A percentile compares a stretch with the other conserved stretches of the same genome.
Evolutionary conservation across 92 coral and sea anemone genomes (phyloP).

Genomic region (Epizoanthus illoricatus): DNA sequence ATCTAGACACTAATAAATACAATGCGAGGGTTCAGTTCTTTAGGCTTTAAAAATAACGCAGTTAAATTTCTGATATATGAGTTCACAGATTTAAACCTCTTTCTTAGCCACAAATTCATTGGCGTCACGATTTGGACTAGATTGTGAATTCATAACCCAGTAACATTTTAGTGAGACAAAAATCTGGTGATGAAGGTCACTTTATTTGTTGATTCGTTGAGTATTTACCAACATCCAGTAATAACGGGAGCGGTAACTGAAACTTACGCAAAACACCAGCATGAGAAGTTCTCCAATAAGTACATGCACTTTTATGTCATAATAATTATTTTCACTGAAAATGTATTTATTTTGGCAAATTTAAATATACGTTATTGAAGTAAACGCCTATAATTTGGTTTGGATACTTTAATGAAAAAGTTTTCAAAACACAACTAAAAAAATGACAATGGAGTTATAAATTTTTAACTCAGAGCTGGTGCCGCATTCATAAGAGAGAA

Average conservation of each 20-base stretch:
- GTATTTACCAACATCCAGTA: neutral
- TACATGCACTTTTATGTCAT: neutral
- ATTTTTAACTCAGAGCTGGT: conserved; percentile 21
- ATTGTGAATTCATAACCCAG: conserved; percentile 9
- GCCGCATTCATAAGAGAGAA: conserved; percentile 16
- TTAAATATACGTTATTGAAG: neutral
- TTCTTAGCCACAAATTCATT: too few species aligned
- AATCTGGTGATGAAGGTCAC: neutral
- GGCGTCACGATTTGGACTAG: too few species aligned
- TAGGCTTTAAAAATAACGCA: too few species aligned
- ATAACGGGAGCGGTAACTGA: neutral
- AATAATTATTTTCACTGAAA: neutral
- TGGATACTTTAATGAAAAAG: conserved; percentile 20
- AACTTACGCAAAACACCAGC: neutral
- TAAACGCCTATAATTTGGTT: conserved; percentile 19
- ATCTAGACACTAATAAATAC: too few species aligned
- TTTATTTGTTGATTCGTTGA: neutral
- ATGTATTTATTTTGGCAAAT: conserved; percentile 5
- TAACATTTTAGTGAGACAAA: neutral
- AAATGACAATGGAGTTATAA: conserved; percentile 28
- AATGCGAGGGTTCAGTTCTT: too few species aligned
- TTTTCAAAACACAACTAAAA: conserved; percentile 33
- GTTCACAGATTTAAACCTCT: too few species aligned
- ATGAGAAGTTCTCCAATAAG: neutral
- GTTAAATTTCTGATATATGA: too few species aligned